Percentiles rank a stretch among this genome's conserved stretches.
phyloP scores from a whole-genome alignment of 2,797 vertebrate species.

The Trachurus trachurus region DNA sequence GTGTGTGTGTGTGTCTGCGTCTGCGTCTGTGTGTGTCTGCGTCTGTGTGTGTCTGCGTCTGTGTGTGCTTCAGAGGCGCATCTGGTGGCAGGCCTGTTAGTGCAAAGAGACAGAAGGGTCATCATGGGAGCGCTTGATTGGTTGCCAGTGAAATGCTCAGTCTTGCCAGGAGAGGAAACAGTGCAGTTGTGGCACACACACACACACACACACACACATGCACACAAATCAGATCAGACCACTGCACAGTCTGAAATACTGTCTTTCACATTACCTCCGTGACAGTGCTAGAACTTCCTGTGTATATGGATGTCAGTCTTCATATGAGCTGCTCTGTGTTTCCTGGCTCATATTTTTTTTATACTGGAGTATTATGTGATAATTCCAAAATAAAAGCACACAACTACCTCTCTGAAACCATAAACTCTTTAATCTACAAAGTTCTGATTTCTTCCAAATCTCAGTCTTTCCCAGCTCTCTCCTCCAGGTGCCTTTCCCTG shows the following conservation, averaged over 20 bases:
- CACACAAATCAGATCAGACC: constrained; percentile 69
- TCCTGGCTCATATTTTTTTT: constrained; percentile 42
- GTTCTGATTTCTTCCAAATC: constrained; percentile 42
- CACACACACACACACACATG: constrained; percentile 60
- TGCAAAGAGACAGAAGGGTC: constrained; percentile 86
- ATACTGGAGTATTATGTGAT: constrained; percentile 34
- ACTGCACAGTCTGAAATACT: constrained; percentile 53
- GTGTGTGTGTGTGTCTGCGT: neutral
- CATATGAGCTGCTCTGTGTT: constrained; percentile 41
- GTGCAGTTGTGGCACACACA: constrained; percentile 79
- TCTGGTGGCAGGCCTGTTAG: constrained; percentile 87
- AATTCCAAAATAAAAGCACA: constrained; percentile 35
- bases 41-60: constrained; percentile 22
- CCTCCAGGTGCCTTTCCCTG: constrained; percentile 52
- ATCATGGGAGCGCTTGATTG: constrained; percentile 85
- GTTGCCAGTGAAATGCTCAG: constrained; percentile 81
- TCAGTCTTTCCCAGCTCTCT: constrained; percentile 39
- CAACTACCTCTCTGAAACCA: constrained; percentile 30
- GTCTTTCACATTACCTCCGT: constrained; percentile 61
- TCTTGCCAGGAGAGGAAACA: constrained; percentile 82
- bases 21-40: constrained; percentile 40
- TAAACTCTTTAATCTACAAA: constrained; percentile 37
- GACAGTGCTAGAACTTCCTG: constrained; percentile 45
- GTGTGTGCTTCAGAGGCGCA: constrained; percentile 80
- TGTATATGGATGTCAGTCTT: constrained; percentile 59